Evolutionary conservation across 2,888 invertebrate genomes (phyloP), one percentile per base, ranked within the genome.

Genomic region (Gymnoscelis rufifasciata): DNA sequence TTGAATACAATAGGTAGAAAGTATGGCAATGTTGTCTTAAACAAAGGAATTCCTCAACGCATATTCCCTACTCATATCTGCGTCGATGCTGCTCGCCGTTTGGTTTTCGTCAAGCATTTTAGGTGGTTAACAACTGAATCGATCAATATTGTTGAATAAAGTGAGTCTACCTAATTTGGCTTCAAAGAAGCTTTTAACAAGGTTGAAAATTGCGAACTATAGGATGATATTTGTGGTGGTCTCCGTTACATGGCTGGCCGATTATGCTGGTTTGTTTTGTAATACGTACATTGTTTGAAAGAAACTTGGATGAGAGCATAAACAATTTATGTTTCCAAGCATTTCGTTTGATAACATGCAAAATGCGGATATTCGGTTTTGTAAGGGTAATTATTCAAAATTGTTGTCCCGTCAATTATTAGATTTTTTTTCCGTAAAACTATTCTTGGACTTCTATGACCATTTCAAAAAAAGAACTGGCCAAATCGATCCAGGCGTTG

Each of bases 1-100:
- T 68, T 60, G 64, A 66, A 71, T 62, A 82, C 82, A 82, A 82
- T 78, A 62, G 70, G 47, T 78, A 75, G 78, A 81, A 81, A 76
- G 76, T 71, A 61, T 66, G 55, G 65, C 62, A 60, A 52, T 47
- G 59, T 64, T 63, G 57, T 61, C 52, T 58, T 54, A 65, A 75
- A 84, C 80, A 84, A 83, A 77, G 49, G 70, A 62, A 81, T 83
- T 78, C 78, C 66, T 66, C 56, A 54, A 57, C 47, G 44, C 46
- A 44, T 47, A 42, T 23, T 49, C 31, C 47, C 28, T 26, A 15
- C 24, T 29, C 26, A n/a, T 38, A 29, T 8, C 28, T 24, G 35
- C 7, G 12, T 41, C 28, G 7, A 40, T 30, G 15, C 13, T 10
- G 7, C 23, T 39, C 39, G 29, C 15, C 26, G 13, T 29, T 24